These are phyloP conservation scores for Zaprionus ornatus DNA, from an alignment of 1,140 invertebrate species.

Conservation along the genomic window DNA sequence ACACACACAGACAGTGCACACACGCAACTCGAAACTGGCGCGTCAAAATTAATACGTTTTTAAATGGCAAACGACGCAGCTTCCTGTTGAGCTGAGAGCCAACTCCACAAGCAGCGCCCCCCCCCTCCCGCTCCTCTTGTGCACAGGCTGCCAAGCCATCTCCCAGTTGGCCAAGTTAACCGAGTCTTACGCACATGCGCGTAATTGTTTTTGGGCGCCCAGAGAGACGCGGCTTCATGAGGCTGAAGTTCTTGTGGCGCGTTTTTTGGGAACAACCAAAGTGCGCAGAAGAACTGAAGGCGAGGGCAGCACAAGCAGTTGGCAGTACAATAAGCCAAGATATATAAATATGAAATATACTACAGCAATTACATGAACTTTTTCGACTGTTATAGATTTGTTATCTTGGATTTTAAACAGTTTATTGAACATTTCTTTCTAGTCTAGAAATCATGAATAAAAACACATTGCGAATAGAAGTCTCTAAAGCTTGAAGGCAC, in stretches of 20 bases:
- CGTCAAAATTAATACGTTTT: slow-evolving; percentile 82
- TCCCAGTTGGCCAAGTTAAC: slow-evolving; percentile 38
- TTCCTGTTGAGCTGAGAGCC: slow-evolving; percentile 59
- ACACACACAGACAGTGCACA: slow-evolving; percentile 10
- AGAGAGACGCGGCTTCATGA: neutral
- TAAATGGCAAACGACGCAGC: slow-evolving; percentile 79
- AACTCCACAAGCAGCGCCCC: neutral
- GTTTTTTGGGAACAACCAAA: slow-evolving; percentile 36
- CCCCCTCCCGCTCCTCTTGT: neutral
- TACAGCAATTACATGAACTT: neutral
- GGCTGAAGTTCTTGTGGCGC: slow-evolving; percentile 43
- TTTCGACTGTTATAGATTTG: too few species aligned
- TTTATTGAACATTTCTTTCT: neutral
- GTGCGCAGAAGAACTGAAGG: slow-evolving; percentile 10
- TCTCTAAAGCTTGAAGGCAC: neutral
- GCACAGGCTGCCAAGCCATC: slow-evolving; percentile 5
- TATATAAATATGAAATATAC: neutral
- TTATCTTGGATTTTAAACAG: too few species aligned
- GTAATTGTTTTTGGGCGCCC: slow-evolving; percentile 62
- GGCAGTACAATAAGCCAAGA: neutral
- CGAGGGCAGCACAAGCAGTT: slow-evolving; percentile 23
- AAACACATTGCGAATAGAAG: neutral
- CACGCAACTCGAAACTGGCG: slow-evolving; percentile 43
- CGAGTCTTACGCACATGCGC: slow-evolving; percentile 77
- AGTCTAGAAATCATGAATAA: neutral